Conservation (phyloP, 2,113 vertebrate species). For the Dasyurus viverrinus region DNA sequence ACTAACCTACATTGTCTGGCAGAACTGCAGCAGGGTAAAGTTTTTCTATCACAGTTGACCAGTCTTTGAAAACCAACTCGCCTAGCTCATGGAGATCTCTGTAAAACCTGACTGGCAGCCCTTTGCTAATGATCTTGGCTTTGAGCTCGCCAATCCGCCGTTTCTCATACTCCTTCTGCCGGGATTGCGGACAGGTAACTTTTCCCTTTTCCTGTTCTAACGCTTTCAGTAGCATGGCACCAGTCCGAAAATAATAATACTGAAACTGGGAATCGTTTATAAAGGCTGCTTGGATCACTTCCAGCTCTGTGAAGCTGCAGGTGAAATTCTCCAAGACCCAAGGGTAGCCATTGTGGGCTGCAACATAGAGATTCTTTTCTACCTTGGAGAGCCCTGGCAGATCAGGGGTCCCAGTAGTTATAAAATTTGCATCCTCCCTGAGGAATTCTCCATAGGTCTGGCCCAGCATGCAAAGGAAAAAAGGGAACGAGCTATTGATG, state of each 20-base stretch:
- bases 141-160: constrained; percentile 61
- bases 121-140: constrained; percentile 68
- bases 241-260: constrained; percentile 74
- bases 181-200: background rate
- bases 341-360: constrained; percentile 66
- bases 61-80: constrained; percentile 74
- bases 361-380: constrained; percentile 75
- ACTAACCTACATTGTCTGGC: constrained; percentile 60
- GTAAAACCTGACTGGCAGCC: constrained; percentile 66
- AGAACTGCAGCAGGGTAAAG: constrained; percentile 53
- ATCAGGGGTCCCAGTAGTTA: constrained; percentile 8
- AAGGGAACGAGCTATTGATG: constrained; percentile 64
- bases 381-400: constrained; percentile 53
- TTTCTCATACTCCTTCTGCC: constrained; percentile 46
- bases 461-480: constrained; percentile 71
- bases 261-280: constrained; percentile 62
- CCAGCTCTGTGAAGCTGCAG: constrained; percentile 67
- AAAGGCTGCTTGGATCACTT: constrained; percentile 72
- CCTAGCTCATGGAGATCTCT: constrained; percentile 61
- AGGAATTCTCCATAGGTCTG: constrained; percentile 68
- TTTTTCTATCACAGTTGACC: constrained; percentile 68
- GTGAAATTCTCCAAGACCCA: constrained; percentile 70
- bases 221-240: constrained; percentile 35
- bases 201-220: background rate
- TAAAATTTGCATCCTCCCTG: background rate